Percentiles rank a stretch among this genome's conserved stretches.
These are phyloP conservation scores for Saturnia japonica DNA, from an alignment of 2,888 invertebrate genomes.

Conservation along the genomic window DNA sequence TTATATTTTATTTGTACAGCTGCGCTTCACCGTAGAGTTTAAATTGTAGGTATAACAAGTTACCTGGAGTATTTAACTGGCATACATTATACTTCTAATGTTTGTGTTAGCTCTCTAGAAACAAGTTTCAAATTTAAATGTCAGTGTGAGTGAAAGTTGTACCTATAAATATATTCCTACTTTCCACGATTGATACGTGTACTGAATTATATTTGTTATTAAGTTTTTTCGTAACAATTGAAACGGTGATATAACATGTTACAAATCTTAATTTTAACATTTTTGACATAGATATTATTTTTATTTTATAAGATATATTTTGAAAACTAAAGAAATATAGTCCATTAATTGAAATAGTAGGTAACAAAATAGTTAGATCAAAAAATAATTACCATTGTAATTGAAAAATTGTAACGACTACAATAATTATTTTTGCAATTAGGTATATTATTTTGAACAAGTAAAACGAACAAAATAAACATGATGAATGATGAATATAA, in stretches of 20 bases:
- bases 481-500: too few species aligned
- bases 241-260: background rate
- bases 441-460: background rate
- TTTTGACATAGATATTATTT: too few species aligned
- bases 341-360: background rate
- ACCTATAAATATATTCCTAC: slow-evolving; percentile 54
- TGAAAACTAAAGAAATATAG: background rate
- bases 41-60: slow-evolving; percentile 61
- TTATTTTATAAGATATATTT: too few species aligned
- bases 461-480: background rate
- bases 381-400: background rate
- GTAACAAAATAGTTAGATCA: background rate
- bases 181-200: slow-evolving; percentile 59
- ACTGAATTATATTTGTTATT: slow-evolving; percentile 39
- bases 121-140: slow-evolving; percentile 80
- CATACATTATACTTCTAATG: slow-evolving; percentile 59
- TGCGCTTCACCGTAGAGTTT: slow-evolving; percentile 56
- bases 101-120: slow-evolving; percentile 66
- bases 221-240: background rate
- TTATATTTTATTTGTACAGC: slow-evolving; percentile 36
- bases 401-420: too few species aligned
- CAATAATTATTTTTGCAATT: background rate
- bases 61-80: slow-evolving; percentile 71
- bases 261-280: too few species aligned
- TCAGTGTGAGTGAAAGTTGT: slow-evolving; percentile 67